These are phyloP conservation scores for Perca flavescens DNA, from an alignment of 2,113 vertebrate genomes.

Conservation along the genomic window DNA sequence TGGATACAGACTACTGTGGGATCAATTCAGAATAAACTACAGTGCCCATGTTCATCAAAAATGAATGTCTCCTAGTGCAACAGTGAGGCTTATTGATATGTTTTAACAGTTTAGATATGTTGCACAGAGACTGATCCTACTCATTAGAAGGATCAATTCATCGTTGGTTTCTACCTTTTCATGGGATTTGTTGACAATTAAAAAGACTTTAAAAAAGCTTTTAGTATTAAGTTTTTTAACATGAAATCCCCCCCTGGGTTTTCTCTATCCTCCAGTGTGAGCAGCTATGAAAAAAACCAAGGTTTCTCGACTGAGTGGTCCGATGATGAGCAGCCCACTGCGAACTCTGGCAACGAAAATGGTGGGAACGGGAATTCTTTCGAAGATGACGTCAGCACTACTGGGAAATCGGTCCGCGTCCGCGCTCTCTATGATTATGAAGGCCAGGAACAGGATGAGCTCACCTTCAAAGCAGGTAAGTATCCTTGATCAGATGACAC, in stretches of 20 bases:
- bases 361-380: slow-evolving; percentile 94
- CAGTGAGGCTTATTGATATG: neutral
- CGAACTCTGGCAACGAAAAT: slow-evolving; percentile 90
- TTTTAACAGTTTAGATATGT: neutral
- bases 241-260: neutral
- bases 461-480: slow-evolving; percentile 96
- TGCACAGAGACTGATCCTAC: neutral
- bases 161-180: neutral
- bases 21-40: neutral
- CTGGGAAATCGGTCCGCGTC: slow-evolving; percentile 86
- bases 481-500: neutral
- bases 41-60: neutral
- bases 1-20: neutral
- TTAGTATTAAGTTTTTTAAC: neutral
- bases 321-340: slow-evolving; percentile 91
- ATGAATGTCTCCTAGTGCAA: neutral
- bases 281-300: slow-evolving; percentile 96
- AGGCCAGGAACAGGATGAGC: slow-evolving; percentile 97
- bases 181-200: neutral
- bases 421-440: slow-evolving; percentile 97
- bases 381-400: slow-evolving; percentile 88
- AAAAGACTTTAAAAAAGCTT: neutral
- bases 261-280: slow-evolving; percentile 84
- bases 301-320: slow-evolving; percentile 95
- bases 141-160: neutral